Conservation (phyloP, 2,113 vertebrate genomes). For the Grammomys surdaster region DNA sequence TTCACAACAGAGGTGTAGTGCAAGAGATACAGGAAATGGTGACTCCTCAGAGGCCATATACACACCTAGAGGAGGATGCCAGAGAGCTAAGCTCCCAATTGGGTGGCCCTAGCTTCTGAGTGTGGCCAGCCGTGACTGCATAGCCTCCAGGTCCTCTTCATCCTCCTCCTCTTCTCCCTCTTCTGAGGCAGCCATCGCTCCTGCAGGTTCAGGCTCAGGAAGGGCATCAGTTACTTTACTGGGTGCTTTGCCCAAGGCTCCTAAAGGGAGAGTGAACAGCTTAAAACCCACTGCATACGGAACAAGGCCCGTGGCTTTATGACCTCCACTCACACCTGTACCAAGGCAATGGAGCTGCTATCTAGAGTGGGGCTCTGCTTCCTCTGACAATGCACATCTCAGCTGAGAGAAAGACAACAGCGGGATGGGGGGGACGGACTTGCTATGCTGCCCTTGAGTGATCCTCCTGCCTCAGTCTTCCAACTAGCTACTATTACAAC, state of each 20-base stretch:
- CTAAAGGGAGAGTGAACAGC: slow-evolving; percentile 83
- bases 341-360: not conserved
- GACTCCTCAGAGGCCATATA: slow-evolving; percentile 40
- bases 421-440: not conserved
- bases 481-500: not conserved
- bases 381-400: not conserved
- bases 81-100: not conserved
- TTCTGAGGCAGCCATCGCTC: slow-evolving; percentile 90
- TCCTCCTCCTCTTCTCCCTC: slow-evolving; percentile 95
- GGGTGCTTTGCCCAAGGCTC: slow-evolving; percentile 97
- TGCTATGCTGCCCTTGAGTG: not conserved
- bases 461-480: not conserved
- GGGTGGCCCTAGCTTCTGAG: slow-evolving; percentile 92
- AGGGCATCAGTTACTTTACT: slow-evolving; percentile 97
- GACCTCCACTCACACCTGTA: not conserved
- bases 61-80: not conserved
- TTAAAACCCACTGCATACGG: not conserved
- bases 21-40: slow-evolving; percentile 73
- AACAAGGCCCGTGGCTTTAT: not conserved
- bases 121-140: slow-evolving; percentile 96
- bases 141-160: slow-evolving; percentile 97
- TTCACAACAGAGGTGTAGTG: slow-evolving; percentile 81
- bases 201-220: slow-evolving; percentile 89
- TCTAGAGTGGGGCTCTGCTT: not conserved
- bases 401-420: not conserved